Conservation (phyloP, 1,140 invertebrate genomes). For the Laodelphax striatellus region DNA sequence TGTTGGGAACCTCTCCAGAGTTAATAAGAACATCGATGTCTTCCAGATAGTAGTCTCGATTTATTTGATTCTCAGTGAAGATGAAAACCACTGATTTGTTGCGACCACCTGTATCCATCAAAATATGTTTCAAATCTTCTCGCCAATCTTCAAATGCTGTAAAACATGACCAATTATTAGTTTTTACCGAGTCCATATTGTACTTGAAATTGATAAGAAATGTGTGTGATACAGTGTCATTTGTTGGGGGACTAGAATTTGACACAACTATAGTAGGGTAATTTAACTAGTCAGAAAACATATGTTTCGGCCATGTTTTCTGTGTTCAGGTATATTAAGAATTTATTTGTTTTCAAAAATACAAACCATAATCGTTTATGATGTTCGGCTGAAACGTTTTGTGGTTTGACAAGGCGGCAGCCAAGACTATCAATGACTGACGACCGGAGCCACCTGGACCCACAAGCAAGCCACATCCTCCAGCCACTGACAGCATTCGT, state of each 20-base stretch:
- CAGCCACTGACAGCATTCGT: constrained; percentile 68
- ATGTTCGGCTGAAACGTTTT: constrained; percentile 78
- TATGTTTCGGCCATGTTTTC: no score
- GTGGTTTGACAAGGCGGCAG: constrained; percentile 60
- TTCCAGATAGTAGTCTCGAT: constrained; percentile 74
- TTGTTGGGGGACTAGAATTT: no score
- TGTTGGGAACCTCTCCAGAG: constrained; percentile 80
- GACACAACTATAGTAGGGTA: no score
- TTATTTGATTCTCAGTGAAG: constrained; percentile 77
- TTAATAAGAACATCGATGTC: constrained; percentile 83
- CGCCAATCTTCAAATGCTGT: constrained; percentile 61
- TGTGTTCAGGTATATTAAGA: no score
- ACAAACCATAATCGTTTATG: constrained; percentile 60
- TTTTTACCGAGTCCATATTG: no score
- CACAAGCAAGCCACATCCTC: constrained; percentile 62
- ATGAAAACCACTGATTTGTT: constrained; percentile 68
- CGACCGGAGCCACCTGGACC: constrained; percentile 83
- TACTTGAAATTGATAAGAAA: no score
- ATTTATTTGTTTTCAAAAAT: no score
- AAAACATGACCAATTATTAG: not conserved
- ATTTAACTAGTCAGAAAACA: no score
- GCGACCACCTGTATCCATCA: constrained; percentile 63
- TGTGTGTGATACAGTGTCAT: no score
- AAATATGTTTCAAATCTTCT: constrained; percentile 71
- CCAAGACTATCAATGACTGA: constrained; percentile 68